These are phyloP conservation scores for Orestias chungarensis DNA, from an alignment of 2,797 vertebrate species.

Conservation along the genomic window DNA sequence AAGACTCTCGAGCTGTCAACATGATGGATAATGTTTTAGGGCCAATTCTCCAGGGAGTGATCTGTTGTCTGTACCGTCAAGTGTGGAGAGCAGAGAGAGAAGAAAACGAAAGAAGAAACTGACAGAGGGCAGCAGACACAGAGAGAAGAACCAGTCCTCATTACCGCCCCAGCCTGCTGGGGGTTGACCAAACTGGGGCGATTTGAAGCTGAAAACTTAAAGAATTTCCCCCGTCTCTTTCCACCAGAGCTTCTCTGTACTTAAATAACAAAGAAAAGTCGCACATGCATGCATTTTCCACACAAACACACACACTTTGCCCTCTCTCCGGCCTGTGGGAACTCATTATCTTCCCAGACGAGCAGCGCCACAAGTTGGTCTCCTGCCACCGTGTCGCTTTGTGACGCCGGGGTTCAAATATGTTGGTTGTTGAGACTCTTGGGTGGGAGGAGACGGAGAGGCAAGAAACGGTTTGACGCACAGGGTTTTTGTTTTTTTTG, in stretches of 20 bases:
- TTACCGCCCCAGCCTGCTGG: slow-evolving; percentile 72
- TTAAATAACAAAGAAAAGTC: slow-evolving; percentile 62
- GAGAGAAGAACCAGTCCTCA: slow-evolving; percentile 63
- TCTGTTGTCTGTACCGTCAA: slow-evolving; percentile 72
- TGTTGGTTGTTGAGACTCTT: slow-evolving; percentile 22
- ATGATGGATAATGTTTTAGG: slow-evolving; percentile 76
- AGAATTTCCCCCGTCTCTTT: slow-evolving; percentile 57
- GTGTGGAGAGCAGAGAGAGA: slow-evolving; percentile 58
- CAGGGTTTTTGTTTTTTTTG: neutral
- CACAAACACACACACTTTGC: slow-evolving; percentile 18
- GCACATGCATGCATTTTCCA: slow-evolving; percentile 36
- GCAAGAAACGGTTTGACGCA: slow-evolving; percentile 11
- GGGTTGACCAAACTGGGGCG: slow-evolving; percentile 64
- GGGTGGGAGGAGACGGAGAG: slow-evolving; percentile 27
- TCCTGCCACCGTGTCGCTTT: slow-evolving; percentile 54
- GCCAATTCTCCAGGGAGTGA: slow-evolving; percentile 71
- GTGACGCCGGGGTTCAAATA: slow-evolving; percentile 43
- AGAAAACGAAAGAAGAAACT: slow-evolving; percentile 48
- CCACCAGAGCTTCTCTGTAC: slow-evolving; percentile 37
- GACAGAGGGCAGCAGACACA: slow-evolving; percentile 65
- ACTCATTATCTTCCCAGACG: slow-evolving; percentile 80
- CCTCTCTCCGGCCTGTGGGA: slow-evolving; percentile 73
- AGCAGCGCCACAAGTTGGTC: slow-evolving; percentile 55
- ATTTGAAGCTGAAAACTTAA: slow-evolving; percentile 71
- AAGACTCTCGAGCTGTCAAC: slow-evolving; percentile 69